Percentiles rank a stretch among this genome's conserved stretches.
Conservation (phyloP, 2,113 vertebrate species). For the Etheostoma cragini region DNA sequence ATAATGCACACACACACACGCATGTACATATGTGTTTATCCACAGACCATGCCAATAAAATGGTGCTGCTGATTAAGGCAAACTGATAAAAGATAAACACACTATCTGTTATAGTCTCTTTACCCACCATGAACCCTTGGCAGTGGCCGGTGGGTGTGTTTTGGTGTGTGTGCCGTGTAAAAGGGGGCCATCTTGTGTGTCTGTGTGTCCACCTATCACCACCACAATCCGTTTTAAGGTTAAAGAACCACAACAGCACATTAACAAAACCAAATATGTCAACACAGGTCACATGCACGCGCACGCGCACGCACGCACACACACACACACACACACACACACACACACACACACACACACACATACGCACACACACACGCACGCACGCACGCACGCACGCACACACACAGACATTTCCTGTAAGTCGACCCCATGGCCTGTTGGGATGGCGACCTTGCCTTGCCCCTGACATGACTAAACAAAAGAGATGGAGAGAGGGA, state of each 20-base stretch:
- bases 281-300: constrained; percentile 32
- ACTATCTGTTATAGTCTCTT: not conserved
- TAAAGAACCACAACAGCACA: constrained; percentile 38
- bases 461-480: constrained; percentile 51
- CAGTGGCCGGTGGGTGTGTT: not conserved
- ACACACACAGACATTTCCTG: constrained; percentile 42
- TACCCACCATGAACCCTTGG: not conserved
- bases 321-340: constrained; percentile 24
- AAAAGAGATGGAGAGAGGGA: constrained; percentile 38
- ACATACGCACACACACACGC: constrained; percentile 24
- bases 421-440: constrained; percentile 49
- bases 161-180: not conserved
- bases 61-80: not conserved
- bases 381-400: constrained; percentile 29
- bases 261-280: constrained; percentile 39
- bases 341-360: constrained; percentile 27
- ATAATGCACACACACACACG: not conserved
- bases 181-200: not conserved
- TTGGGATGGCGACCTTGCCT: constrained; percentile 41
- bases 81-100: not conserved
- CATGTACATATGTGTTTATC: not conserved
- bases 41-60: not conserved
- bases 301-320: constrained; percentile 22
- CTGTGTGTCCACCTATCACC: constrained; percentile 13
- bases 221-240: constrained; percentile 22